Conservation (phyloP, 2,797 vertebrate genomes). For the Arrhamphus sclerolepis region DNA sequence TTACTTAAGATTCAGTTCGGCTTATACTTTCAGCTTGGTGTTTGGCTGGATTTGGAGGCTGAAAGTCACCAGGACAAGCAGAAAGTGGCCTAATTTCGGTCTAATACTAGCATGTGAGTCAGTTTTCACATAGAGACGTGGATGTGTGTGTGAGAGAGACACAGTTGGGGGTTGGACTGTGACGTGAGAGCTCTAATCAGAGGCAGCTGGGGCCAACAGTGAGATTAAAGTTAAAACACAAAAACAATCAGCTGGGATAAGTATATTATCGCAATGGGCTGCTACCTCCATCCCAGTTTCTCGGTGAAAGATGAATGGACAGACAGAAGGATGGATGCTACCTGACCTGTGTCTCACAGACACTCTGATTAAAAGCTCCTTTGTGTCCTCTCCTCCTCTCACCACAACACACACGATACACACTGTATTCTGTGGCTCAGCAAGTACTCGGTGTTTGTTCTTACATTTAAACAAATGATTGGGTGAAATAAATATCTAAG, state of each 20-base stretch:
- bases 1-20: neutral
- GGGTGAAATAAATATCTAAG: neutral
- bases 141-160: slow-evolving; percentile 19
- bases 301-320: slow-evolving; percentile 58
- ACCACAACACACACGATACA: slow-evolving; percentile 60
- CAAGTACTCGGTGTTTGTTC: slow-evolving; percentile 3
- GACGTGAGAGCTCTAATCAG: slow-evolving; percentile 80
- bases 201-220: slow-evolving; percentile 83
- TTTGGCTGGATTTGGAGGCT: neutral
- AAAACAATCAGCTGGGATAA: slow-evolving; percentile 85
- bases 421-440: slow-evolving; percentile 30
- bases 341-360: slow-evolving; percentile 60
- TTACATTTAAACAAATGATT: neutral
- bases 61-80: slow-evolving; percentile 3
- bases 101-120: neutral
- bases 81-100: too few relatives aligned
- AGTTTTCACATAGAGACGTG: slow-evolving; percentile 3
- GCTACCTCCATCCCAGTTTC: slow-evolving; percentile 76
- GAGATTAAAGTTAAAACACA: slow-evolving; percentile 84
- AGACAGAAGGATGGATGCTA: slow-evolving; percentile 8
- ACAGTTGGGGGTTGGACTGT: slow-evolving; percentile 66
- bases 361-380: slow-evolving; percentile 75
- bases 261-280: slow-evolving; percentile 82
- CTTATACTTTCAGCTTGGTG: neutral
- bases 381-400: slow-evolving; percentile 69